A percentile compares a stretch with the other conserved stretches of the same genome.
Conservation (phyloP, 2,888 invertebrate genomes). For the Synanthedon myopaeformis region DNA sequence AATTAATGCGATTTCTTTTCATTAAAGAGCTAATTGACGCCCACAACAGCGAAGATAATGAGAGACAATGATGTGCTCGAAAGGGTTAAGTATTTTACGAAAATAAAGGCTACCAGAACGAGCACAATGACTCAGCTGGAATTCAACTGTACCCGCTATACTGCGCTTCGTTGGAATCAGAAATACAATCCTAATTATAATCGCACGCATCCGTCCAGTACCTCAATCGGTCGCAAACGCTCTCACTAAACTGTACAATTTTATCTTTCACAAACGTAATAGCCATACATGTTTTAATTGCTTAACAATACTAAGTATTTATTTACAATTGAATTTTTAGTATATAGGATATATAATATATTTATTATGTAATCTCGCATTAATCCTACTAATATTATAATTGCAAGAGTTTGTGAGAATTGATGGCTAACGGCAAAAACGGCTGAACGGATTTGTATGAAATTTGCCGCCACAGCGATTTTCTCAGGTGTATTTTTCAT, state of each 20-base stretch:
- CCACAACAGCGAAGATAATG: constrained; percentile 21
- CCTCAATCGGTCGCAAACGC: constrained; percentile 59
- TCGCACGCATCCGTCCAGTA: constrained; percentile 67
- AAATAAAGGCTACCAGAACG: constrained; percentile 66
- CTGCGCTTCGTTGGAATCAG: constrained; percentile 67
- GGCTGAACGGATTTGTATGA: too few relatives aligned
- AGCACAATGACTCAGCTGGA: constrained; percentile 70
- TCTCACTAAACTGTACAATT: constrained; percentile 8
- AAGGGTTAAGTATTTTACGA: constrained; percentile 63
- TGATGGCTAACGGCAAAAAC: too few relatives aligned
- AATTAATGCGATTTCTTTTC: constrained; percentile 6
- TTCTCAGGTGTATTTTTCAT: too few relatives aligned
- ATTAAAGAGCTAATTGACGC: constrained; percentile 11
- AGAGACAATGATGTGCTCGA: constrained; percentile 55
- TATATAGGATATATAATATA: too few relatives aligned
- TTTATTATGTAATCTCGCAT: too few relatives aligned
- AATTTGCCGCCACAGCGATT: too few relatives aligned
- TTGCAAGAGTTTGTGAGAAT: too few relatives aligned
- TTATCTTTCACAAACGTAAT: constrained; percentile 1
- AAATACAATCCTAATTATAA: constrained; percentile 72
- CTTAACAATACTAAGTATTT: too few relatives aligned
- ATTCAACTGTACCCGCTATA: constrained; percentile 63
- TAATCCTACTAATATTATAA: too few relatives aligned
- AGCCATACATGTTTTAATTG: too few relatives aligned
- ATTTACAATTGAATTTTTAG: too few relatives aligned